Conservation (phyloP, 2,888 invertebrate genomes). For the Clanis bilineata region DNA sequence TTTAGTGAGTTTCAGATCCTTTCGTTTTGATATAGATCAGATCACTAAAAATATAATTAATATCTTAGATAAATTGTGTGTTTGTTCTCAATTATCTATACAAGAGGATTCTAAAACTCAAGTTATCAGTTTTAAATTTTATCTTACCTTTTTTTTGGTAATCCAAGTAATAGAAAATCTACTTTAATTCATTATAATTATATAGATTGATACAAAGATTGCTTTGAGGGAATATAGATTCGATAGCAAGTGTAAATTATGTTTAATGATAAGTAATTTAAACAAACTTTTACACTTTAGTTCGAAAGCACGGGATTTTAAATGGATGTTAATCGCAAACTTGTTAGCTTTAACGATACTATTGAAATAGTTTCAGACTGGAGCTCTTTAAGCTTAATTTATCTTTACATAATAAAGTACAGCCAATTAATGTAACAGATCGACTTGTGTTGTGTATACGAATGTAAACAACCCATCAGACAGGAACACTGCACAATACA, state of each 20-base stretch:
- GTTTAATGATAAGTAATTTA: neutral
- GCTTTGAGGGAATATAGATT: neutral
- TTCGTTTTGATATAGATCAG: no score
- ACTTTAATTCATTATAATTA: neutral
- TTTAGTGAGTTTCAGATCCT: no score
- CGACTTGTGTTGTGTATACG: neutral
- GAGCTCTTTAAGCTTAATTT: neutral
- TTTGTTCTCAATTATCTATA: no score
- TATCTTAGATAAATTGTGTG: no score
- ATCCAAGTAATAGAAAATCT: neutral
- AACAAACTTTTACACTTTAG: neutral
- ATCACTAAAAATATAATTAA: no score
- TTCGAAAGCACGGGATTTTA: neutral
- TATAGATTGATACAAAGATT: neutral
- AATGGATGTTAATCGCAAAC: constrained; percentile 5
- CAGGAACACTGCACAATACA: neutral
- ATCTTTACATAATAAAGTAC: neutral
- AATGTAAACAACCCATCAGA: neutral
- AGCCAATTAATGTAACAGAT: neutral
- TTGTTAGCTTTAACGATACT: neutral
- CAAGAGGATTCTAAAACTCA: no score
- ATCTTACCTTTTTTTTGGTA: no score
- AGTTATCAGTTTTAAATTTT: no score
- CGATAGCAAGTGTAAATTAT: neutral
- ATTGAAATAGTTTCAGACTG: neutral